Evolutionary conservation across 2,113 vertebrate species (phyloP), one percentile per base, ranked within the genome.

Genomic region (Cyrtonyx montezumae): DNA sequence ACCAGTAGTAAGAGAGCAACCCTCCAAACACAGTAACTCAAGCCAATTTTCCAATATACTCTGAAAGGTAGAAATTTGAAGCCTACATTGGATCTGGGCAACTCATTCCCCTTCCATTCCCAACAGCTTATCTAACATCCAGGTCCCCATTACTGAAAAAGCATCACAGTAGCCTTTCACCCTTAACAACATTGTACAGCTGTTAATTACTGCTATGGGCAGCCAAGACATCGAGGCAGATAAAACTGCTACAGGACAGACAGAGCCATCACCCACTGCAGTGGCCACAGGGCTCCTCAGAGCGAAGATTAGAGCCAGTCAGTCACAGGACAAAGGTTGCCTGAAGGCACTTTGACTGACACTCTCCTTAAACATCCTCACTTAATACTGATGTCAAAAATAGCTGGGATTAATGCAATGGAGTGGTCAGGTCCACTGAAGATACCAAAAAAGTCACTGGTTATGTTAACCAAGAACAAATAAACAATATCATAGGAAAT

Each of bases 21-120:
- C 34, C 34, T 26, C 58, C 34, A 45, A 73, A 58, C n/a, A 68
- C 30, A 19, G 42, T 28, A 79, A 69, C 45, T 32, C 16, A 20
- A 93, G 49, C 65, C 40, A 87, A 40, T 84, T 91, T 37, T 90
- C 42, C 55, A 75, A 74, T 65, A 30, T 32, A 23, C 79, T 75
- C 15, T 17, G 15, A 68, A 88, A 68, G 46, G 15, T 37, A 30
- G 49, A 66, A 82, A 62, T 56, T 4, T 56, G 46, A 70, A 70
- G 16, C 15, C 78, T 36, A 51, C 11, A 4, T 5, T 66, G 43
- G 20, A 15, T 23, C 53, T 5, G 4, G n/a, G 6, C 32, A 82
- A 66, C 17, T 58, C 59, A n/a, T 22, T 58, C 19, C 15, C 36
- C 5, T 15, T 37, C 42, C 30, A 25, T 6, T 71, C 42, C 55